A percentile compares a stretch with the other conserved stretches of the same genome.
Evolutionary conservation across 2,797 vertebrate genomes (phyloP).

Genomic region (Hephaestus fuliginosus): DNA sequence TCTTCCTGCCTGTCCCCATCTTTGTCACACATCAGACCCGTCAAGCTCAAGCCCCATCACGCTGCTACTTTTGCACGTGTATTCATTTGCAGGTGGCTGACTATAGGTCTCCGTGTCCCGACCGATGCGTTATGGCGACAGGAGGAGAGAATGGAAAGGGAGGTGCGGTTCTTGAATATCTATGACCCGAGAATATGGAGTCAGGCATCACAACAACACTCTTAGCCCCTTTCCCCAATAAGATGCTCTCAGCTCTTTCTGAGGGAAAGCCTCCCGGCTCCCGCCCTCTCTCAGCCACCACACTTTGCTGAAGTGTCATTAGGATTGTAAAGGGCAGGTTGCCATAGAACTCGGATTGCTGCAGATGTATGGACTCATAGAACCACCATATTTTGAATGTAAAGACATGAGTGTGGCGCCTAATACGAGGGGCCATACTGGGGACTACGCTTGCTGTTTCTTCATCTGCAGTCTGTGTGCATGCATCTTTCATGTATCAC

Average conservation of each 20-base stretch:
- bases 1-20: slow-evolving; percentile 18
- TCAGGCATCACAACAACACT: slow-evolving; percentile 80
- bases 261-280: slow-evolving; percentile 76
- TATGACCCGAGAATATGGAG: slow-evolving; percentile 77
- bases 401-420: slow-evolving; percentile 63
- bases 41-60: slow-evolving; percentile 33
- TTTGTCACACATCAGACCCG: slow-evolving; percentile 41
- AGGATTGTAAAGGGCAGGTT: slow-evolving; percentile 77
- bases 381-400: slow-evolving; percentile 74
- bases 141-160: slow-evolving; percentile 49
- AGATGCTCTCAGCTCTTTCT: slow-evolving; percentile 81
- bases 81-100: slow-evolving; percentile 60
- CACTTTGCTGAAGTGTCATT: slow-evolving; percentile 84
- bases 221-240: slow-evolving; percentile 74
- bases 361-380: slow-evolving; percentile 69
- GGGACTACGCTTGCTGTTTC: slow-evolving; percentile 32
- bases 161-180: slow-evolving; percentile 73
- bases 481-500: slow-evolving; percentile 76
- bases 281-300: slow-evolving; percentile 79
- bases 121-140: slow-evolving; percentile 44
- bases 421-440: slow-evolving; percentile 36
- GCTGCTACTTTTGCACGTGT: not conserved
- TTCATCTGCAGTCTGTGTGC: slow-evolving; percentile 73
- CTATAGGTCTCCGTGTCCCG: slow-evolving; percentile 35
- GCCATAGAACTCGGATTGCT: slow-evolving; percentile 67